phyloP scores from a whole-genome alignment of 2,113 vertebrate species.

The Coreoperca whiteheadi region DNA sequence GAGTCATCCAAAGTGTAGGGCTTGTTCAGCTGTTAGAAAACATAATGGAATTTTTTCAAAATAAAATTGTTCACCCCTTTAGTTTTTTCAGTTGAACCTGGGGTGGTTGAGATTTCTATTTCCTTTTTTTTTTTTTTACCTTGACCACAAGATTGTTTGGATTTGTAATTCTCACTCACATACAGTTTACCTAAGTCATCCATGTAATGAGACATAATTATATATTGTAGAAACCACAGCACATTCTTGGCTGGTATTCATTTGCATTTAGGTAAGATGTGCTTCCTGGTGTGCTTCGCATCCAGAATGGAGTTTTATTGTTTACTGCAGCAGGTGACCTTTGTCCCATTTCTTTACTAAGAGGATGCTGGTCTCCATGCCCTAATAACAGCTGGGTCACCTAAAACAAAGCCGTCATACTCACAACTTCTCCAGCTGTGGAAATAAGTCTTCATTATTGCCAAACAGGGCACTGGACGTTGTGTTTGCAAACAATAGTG shows the following conservation, averaged over 20 bases:
- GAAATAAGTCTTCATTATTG: slow-evolving; percentile 25
- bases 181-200: slow-evolving; percentile 65
- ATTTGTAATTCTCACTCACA: slow-evolving; percentile 36
- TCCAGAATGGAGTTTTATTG: slow-evolving; percentile 9
- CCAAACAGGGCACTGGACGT: slow-evolving; percentile 31
- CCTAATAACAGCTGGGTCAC: slow-evolving; percentile 39
- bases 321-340: slow-evolving; percentile 37
- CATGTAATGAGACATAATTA: slow-evolving; percentile 64
- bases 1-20: slow-evolving; percentile 4
- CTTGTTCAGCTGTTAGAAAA: not conserved
- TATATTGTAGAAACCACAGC: slow-evolving; percentile 54
- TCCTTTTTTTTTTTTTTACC: not conserved
- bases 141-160: slow-evolving; percentile 7
- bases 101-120: not conserved
- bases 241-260: slow-evolving; percentile 57
- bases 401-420: slow-evolving; percentile 18
- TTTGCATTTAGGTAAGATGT: slow-evolving; percentile 42
- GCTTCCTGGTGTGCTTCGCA: slow-evolving; percentile 20
- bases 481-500: slow-evolving; percentile 35
- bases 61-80: not conserved
- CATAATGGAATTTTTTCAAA: not conserved
- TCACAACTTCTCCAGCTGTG: slow-evolving; percentile 39
- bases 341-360: slow-evolving; percentile 17
- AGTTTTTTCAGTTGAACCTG: not conserved
- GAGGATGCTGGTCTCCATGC: slow-evolving; percentile 30